Percentiles rank a stretch among this genome's conserved stretches.
Evolutionary conservation across 2,797 vertebrate species (phyloP).

Genomic region (Sorex maritimensis): DNA sequence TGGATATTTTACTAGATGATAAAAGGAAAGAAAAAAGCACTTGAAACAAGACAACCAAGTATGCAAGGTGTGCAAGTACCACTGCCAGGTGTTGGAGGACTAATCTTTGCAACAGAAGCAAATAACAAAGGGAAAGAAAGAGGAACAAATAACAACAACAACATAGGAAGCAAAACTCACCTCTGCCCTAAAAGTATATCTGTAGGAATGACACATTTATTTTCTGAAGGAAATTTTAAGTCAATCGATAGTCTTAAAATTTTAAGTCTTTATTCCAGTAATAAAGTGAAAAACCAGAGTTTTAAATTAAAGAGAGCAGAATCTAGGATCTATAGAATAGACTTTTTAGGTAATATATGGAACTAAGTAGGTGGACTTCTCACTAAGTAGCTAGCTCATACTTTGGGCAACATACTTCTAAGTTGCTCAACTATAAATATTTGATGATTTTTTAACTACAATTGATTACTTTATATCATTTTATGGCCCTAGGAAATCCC

Average conservation of each 20-base stretch:
- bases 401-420: background rate
- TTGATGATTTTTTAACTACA: background rate
- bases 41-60: too few relatives aligned
- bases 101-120: too few relatives aligned
- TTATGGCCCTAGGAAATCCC: conserved; percentile 52
- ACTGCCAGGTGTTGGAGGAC: too few relatives aligned
- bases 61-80: too few relatives aligned
- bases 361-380: background rate
- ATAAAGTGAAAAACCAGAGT: too few relatives aligned
- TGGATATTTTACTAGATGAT: background rate
- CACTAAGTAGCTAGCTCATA: background rate
- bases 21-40: too few relatives aligned
- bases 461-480: conserved; percentile 26
- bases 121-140: too few relatives aligned
- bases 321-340: background rate
- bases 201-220: conserved; percentile 8
- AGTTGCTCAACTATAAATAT: conserved; percentile 32
- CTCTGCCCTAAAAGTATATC: conserved; percentile 7
- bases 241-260: background rate
- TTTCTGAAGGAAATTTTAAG: background rate
- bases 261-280: too few relatives aligned
- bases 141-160: background rate
- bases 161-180: background rate
- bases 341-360: background rate
- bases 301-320: background rate